These are phyloP conservation scores for Clarias gariepinus DNA, from an alignment of 2,113 vertebrate species.

Conservation along the genomic window DNA sequence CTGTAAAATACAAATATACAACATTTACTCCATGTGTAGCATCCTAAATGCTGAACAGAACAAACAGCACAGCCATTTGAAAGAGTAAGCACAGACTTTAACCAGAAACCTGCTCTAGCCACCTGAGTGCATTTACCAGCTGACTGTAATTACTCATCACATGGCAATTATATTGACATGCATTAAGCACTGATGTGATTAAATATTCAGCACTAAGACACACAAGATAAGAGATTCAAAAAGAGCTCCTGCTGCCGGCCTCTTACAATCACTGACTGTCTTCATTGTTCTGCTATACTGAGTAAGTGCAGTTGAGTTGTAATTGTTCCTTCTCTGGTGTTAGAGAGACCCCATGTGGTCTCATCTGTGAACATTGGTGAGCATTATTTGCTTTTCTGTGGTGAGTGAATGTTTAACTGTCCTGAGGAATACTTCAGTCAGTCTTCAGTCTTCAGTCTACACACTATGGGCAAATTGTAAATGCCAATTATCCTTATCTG, in stretches of 20 bases:
- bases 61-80: slow-evolving; percentile 50
- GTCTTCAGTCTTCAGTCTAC: too few relatives aligned
- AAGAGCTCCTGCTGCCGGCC: slow-evolving; percentile 21
- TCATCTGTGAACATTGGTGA: slow-evolving; percentile 52
- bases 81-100: slow-evolving; percentile 57
- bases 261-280: not conserved
- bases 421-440: slow-evolving; percentile 2
- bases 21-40: not conserved
- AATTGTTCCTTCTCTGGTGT: slow-evolving; percentile 68
- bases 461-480: too few relatives aligned
- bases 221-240: not conserved
- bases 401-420: slow-evolving; percentile 45
- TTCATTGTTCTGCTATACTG: not conserved
- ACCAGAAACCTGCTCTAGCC: slow-evolving; percentile 59
- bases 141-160: slow-evolving; percentile 65
- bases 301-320: not conserved
- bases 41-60: not conserved
- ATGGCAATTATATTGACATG: slow-evolving; percentile 39
- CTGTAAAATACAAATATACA: not conserved
- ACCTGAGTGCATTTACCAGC: slow-evolving; percentile 69
- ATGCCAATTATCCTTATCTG: too few relatives aligned
- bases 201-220: slow-evolving; percentile 29
- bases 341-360: slow-evolving; percentile 80
- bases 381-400: slow-evolving; percentile 63
- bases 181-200: slow-evolving; percentile 15